Percentiles rank a stretch among this genome's conserved stretches.
Evolutionary conservation across 2,113 vertebrate species (phyloP).

Genomic region (Aegithalos caudatus): DNA sequence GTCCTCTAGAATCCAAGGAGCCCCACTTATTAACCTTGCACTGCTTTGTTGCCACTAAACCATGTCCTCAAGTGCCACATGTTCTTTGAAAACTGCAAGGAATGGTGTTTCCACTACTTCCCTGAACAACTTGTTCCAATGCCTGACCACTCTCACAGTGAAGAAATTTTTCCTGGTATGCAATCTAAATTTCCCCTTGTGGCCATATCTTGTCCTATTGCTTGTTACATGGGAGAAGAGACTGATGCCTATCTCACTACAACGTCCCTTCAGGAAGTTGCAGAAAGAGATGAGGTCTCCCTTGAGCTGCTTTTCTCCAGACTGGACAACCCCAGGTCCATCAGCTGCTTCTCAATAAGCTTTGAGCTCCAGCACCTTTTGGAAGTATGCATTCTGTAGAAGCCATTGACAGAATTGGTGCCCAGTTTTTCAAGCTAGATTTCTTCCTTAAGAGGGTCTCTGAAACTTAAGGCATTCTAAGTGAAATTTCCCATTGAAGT

Average conservation of each 20-base stretch:
- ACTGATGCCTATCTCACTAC: not conserved
- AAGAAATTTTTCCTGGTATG: not conserved
- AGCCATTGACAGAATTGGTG: not conserved
- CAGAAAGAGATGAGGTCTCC: not conserved
- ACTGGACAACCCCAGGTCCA: not conserved
- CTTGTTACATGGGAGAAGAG: not conserved
- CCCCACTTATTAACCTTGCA: not conserved
- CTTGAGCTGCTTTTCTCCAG: not conserved
- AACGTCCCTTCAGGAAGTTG: not conserved
- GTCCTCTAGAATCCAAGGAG: not conserved
- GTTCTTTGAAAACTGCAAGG: not conserved
- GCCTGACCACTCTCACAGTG: not conserved
- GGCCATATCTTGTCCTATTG: not conserved
- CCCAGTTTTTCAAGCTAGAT: not conserved
- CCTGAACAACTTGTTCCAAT: not conserved
- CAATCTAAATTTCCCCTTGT: not conserved
- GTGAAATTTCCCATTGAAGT: not conserved
- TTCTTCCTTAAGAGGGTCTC: not conserved
- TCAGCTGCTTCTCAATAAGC: not conserved
- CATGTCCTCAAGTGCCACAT: accelerated
- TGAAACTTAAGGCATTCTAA: not conserved
- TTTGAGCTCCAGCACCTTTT: not conserved
- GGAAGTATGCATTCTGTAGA: not conserved
- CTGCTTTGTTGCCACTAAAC: not conserved
- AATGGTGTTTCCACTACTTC: not conserved